Evolutionary conservation across 1,140 invertebrate species (phyloP).

Genomic region (Globodera rostochiensis): DNA sequence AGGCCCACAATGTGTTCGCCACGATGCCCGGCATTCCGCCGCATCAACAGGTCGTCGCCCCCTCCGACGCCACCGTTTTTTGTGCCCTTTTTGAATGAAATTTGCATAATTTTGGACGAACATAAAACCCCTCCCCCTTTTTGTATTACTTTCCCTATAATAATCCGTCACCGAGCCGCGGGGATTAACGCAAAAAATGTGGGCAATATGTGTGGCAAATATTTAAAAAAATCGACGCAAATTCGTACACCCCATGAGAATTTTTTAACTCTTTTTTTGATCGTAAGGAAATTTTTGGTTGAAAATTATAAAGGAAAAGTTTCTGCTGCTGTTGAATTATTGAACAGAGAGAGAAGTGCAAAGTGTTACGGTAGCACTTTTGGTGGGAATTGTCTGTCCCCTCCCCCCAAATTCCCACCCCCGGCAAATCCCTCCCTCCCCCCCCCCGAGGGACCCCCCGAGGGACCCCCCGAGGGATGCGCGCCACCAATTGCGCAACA

Average conservation of each 20-base stretch:
- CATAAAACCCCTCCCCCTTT: neutral
- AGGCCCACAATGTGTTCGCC: conserved; percentile 23
- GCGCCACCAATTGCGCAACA: neutral
- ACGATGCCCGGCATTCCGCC: conserved; percentile 27
- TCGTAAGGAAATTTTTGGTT: too few species aligned
- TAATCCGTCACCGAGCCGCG: neutral
- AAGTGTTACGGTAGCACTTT: neutral
- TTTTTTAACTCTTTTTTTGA: neutral
- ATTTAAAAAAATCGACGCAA: neutral
- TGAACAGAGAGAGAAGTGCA: neutral
- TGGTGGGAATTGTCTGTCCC: neutral
- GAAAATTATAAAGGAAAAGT: too few species aligned
- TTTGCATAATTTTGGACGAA: neutral
- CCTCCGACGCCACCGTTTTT: neutral
- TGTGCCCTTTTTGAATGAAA: neutral
- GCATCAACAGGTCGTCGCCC: conserved; percentile 23
- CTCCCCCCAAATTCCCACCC: neutral
- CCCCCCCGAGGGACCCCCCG: too few species aligned
- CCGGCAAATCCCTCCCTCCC: neutral
- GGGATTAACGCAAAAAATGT: neutral
- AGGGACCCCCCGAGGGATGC: neutral
- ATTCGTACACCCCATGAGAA: too few species aligned
- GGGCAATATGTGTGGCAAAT: neutral
- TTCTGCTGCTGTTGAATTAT: neutral
- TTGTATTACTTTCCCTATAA: neutral